Evolutionary conservation across 2,888 invertebrate genomes (phyloP).

Genomic region (Pachycephus smyrnensis): DNA sequence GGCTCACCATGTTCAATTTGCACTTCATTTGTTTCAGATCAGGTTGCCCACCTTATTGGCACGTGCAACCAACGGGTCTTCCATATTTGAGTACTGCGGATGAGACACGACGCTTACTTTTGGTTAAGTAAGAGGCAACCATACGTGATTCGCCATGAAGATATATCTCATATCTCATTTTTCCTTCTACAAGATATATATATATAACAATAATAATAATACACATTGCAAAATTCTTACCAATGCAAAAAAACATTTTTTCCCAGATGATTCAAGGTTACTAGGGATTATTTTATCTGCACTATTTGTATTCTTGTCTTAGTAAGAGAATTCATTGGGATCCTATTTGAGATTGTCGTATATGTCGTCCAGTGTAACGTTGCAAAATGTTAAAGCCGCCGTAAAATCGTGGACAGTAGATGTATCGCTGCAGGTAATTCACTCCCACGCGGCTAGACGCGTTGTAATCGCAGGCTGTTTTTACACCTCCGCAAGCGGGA

Average conservation of each 20-base stretch:
- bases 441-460: constrained; percentile 54
- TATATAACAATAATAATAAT: too few relatives aligned
- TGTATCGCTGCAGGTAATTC: constrained; percentile 58
- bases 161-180: too few relatives aligned
- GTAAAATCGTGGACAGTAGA: constrained; percentile 41
- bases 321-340: too few relatives aligned
- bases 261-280: too few relatives aligned
- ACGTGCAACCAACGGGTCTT: constrained; percentile 42
- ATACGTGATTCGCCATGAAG: background rate
- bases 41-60: constrained; percentile 58
- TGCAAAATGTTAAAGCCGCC: constrained; percentile 20
- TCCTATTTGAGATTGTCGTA: too few relatives aligned
- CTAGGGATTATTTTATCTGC: too few relatives aligned
- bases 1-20: constrained; percentile 58
- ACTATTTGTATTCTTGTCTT: too few relatives aligned
- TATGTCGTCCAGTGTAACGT: background rate
- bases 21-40: constrained; percentile 64
- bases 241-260: too few relatives aligned
- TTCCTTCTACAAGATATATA: too few relatives aligned
- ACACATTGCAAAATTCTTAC: too few relatives aligned
- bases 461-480: constrained; percentile 47
- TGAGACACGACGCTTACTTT: background rate
- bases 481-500: constrained; percentile 47
- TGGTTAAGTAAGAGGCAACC: background rate
- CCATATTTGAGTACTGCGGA: background rate